Evolutionary conservation across 2,797 vertebrate genomes (phyloP).

Genomic region (Odontamblyopus lacepedii): DNA sequence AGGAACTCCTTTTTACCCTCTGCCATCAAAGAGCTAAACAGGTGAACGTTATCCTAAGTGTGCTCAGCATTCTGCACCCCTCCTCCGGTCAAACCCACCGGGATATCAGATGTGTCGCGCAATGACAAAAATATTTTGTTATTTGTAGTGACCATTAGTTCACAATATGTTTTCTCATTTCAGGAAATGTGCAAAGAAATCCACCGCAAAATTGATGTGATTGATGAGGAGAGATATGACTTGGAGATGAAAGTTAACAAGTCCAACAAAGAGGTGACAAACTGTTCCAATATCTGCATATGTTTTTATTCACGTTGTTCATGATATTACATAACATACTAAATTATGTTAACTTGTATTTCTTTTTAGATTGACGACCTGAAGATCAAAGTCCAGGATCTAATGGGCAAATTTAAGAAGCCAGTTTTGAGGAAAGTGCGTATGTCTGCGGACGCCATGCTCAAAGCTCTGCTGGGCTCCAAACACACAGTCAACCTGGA

Average conservation of each 20-base stretch:
- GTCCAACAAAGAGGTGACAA: constrained; percentile 85
- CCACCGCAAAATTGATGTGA: constrained; percentile 85
- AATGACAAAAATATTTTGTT: too few relatives aligned
- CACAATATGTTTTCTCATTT: constrained; percentile 6
- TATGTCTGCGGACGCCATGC: constrained; percentile 95
- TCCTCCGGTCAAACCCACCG: too few relatives aligned
- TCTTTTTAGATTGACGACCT: constrained; percentile 87
- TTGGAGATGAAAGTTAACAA: constrained; percentile 88
- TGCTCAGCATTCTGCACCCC: too few relatives aligned
- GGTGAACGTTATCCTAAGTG: too few relatives aligned
- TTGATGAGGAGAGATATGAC: constrained; percentile 93
- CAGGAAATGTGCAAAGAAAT: constrained; percentile 90
- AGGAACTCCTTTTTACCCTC: too few relatives aligned
- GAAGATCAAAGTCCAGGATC: constrained; percentile 92
- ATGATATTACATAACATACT: neutral
- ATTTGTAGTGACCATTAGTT: neutral
- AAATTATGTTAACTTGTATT: neutral
- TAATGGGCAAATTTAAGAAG: constrained; percentile 91
- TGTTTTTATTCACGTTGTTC: neutral
- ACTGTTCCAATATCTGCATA: neutral
- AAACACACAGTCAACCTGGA: constrained; percentile 98
- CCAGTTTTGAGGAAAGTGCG: constrained; percentile 88
- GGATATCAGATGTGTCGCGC: too few relatives aligned
- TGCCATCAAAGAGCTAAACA: too few relatives aligned
- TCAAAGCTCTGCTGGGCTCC: constrained; percentile 93